phyloP scores from a whole-genome alignment of 2,888 invertebrate genomes.

The Parochlus steinenii region DNA sequence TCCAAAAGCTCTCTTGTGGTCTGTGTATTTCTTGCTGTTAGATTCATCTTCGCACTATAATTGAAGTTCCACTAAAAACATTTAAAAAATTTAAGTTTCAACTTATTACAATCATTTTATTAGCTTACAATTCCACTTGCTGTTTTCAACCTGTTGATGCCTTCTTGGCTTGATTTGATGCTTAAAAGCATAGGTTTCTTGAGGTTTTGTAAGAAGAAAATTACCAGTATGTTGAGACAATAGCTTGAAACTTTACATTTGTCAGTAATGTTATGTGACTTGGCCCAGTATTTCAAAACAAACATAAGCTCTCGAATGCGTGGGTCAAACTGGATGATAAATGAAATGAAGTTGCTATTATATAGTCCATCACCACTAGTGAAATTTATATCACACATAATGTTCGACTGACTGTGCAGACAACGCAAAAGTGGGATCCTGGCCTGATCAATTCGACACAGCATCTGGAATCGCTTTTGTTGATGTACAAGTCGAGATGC shows the following conservation, averaged over 20 bases:
- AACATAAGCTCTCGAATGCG: conserved; percentile 10
- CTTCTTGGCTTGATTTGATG: background rate
- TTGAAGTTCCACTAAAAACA: conserved; percentile 11
- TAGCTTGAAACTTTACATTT: conserved; percentile 10
- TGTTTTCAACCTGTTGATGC: background rate
- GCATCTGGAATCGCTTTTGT: background rate
- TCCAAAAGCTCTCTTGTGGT: conserved; percentile 6
- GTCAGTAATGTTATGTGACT: conserved; percentile 3
- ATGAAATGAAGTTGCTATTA: conserved; percentile 9
- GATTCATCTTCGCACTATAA: conserved; percentile 1
- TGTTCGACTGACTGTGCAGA: conserved; percentile 2
- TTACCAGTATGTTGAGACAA: conserved; percentile 11
- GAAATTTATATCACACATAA: conserved; percentile 12
- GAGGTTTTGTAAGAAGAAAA: conserved; percentile 12
- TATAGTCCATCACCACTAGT: conserved; percentile 8
- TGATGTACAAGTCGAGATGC: background rate
- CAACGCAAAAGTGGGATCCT: conserved; percentile 10
- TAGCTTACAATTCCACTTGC: too few relatives aligned
- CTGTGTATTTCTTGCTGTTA: background rate
- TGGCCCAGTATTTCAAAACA: conserved; percentile 12
- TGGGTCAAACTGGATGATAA: conserved; percentile 8
- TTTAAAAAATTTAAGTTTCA: too few relatives aligned
- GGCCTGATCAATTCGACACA: conserved; percentile 2
- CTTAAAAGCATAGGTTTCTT: conserved; percentile 8
- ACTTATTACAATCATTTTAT: too few relatives aligned